A percentile compares a stretch with the other conserved stretches of the same genome.
phyloP scores from a whole-genome alignment of 2,113 vertebrate species.

The Picathartes gymnocephalus region DNA sequence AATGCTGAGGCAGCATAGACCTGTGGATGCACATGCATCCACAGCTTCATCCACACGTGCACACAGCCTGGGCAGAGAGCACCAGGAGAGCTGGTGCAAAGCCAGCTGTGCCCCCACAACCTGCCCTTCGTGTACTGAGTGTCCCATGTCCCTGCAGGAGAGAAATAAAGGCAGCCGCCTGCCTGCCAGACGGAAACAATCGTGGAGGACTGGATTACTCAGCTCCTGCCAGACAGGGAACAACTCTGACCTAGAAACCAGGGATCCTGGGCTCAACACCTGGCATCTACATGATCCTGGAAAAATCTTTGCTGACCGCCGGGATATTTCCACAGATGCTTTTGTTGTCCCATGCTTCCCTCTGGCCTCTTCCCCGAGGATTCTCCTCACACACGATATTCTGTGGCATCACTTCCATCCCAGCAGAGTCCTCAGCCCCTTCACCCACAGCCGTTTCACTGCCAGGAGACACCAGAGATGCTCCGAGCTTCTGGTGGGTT shows the following conservation, averaged over 20 bases:
- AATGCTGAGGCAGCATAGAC: background rate
- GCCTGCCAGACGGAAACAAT: background rate
- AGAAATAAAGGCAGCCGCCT: background rate
- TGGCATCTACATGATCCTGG: background rate
- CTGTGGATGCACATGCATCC: accelerated
- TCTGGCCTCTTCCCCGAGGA: background rate
- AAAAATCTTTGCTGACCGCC: background rate
- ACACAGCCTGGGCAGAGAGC: background rate
- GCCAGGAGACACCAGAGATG: background rate
- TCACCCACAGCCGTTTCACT: background rate
- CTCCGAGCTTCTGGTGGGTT: accelerated
- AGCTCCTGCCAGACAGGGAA: background rate
- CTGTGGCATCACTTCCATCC: background rate
- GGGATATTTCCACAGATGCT: background rate
- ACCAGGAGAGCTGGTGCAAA: background rate
- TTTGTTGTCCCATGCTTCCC: background rate
- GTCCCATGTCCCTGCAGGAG: background rate
- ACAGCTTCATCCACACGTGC: accelerated
- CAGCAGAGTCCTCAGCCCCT: background rate
- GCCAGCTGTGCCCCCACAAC: background rate
- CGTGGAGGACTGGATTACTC: background rate
- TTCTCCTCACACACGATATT: background rate
- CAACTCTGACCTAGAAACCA: background rate
- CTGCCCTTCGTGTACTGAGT: accelerated
- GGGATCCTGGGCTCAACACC: background rate